phyloP scores from a whole-genome alignment of 2,797 vertebrate species.

The Poecile montanus region DNA sequence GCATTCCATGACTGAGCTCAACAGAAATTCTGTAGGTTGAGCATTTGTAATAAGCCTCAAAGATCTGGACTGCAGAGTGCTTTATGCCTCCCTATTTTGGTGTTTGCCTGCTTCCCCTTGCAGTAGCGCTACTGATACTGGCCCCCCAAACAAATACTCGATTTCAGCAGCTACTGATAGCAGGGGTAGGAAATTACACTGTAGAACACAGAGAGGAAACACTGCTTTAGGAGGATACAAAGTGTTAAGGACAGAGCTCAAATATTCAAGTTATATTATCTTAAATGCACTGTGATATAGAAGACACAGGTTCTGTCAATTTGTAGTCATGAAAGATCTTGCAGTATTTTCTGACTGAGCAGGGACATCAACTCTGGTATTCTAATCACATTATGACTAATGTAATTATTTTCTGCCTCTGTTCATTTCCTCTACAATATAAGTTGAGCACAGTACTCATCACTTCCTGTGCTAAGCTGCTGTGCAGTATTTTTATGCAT shows the following conservation, averaged over 20 bases:
- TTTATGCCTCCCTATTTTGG: not conserved
- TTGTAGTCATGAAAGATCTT: conserved; percentile 25
- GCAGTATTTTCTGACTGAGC: not conserved
- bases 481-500: not conserved
- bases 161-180: not conserved
- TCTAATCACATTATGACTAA: conserved; percentile 46
- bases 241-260: not conserved
- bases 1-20: not conserved
- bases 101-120: not conserved
- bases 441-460: conserved; percentile 23
- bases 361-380: not conserved
- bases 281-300: not conserved
- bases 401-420: conserved; percentile 38
- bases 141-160: not conserved
- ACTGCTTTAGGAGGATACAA: not conserved
- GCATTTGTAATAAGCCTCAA: not conserved
- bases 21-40: not conserved
- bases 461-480: conserved; percentile 30
- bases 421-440: conserved; percentile 36
- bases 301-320: conserved; percentile 14
- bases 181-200: not conserved
- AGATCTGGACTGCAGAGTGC: not conserved
- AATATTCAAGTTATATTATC: not conserved
- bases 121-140: not conserved
- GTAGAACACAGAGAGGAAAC: not conserved